Evolutionary conservation across 2,888 invertebrate genomes (phyloP), one percentile per base, ranked within the genome.

Genomic region (Polyploca ridens): DNA sequence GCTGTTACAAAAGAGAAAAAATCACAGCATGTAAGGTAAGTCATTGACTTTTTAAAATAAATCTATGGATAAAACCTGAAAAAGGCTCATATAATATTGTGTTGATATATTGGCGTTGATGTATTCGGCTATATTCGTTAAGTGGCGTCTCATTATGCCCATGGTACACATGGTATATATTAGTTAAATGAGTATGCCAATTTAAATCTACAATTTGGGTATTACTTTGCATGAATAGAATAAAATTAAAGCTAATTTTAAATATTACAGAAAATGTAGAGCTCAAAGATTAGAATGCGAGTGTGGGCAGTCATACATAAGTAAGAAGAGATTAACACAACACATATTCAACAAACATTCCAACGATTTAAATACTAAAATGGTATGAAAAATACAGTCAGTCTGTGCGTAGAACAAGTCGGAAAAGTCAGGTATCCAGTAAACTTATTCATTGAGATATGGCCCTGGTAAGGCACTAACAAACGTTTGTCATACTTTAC

Each of bases 21-120:
- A 67, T 77, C 75, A 13, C 81, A 77, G n/a, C 86, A 87, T 74
- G 65, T 80, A 38, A 81, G 81, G 89, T 89, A 76, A 66, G 67
- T 64, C 19, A 41, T 41, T 41, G 41, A 13, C 41, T 3, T 41
- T 41, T 58, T 33, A 4, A 27, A 19, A 8, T 27, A 58, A 4
- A 13, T 35, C 11, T 27, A 27, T 27, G 27, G 27, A 19, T 16
- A 27, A 33, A 8, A 54, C 58, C 44, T 64, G 41, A 41, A 11
- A 27, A 41, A 13, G 41, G 35, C 4, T 27, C 27, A 27, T 27
- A 27, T 27, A 27, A 27, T 27, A 27, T 27, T 27, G 27, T 27
- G 2, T 27, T 27, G 27, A 27, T 27, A 27, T 2, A 27, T 27
- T 27, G 1, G 27, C 2, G 27, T 27, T 27, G 27, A 27, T 27